Evolutionary conservation across 2,888 invertebrate species (phyloP).

Genomic region (Drosophila tripunctata): DNA sequence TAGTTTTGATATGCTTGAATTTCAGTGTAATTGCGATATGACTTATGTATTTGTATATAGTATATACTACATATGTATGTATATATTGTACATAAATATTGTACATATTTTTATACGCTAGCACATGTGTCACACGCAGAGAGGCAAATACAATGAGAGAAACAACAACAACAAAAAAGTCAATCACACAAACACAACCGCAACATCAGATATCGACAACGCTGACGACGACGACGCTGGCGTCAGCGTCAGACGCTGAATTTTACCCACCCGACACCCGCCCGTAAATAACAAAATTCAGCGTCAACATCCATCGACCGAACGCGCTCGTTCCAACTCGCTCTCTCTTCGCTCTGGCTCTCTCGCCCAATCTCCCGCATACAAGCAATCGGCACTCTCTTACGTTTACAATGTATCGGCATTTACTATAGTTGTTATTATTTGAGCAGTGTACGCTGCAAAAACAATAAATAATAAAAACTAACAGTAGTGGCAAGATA

Average conservation of each 20-base stretch:
- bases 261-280: conserved; percentile 59
- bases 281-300: conserved; percentile 75
- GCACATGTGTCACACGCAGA: conserved; percentile 71
- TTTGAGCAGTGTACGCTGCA: conserved; percentile 24
- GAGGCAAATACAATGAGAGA: too few relatives aligned
- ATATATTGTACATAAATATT: conserved; percentile 3
- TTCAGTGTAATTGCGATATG: conserved; percentile 22
- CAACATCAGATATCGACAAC: conserved; percentile 30
- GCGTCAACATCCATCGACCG: conserved; percentile 35
- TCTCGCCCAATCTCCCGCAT: conserved; percentile 28
- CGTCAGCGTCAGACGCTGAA: conserved; percentile 26
- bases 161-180: too few relatives aligned
- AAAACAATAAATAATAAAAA: too few relatives aligned
- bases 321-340: neutral
- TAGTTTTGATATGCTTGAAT: conserved; percentile 9
- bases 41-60: neutral
- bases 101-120: conserved; percentile 17
- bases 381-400: conserved; percentile 20
- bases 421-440: conserved; percentile 56
- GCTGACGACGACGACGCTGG: conserved; percentile 6
- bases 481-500: too few relatives aligned
- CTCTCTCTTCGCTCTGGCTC: conserved; percentile 14
- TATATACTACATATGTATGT: neutral
- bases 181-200: conserved; percentile 64
- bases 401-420: conserved; percentile 55